Evolutionary conservation across 64 coral and sea anemone genomes (phyloP).

Genomic region (Stichodactyla mertensii): DNA sequence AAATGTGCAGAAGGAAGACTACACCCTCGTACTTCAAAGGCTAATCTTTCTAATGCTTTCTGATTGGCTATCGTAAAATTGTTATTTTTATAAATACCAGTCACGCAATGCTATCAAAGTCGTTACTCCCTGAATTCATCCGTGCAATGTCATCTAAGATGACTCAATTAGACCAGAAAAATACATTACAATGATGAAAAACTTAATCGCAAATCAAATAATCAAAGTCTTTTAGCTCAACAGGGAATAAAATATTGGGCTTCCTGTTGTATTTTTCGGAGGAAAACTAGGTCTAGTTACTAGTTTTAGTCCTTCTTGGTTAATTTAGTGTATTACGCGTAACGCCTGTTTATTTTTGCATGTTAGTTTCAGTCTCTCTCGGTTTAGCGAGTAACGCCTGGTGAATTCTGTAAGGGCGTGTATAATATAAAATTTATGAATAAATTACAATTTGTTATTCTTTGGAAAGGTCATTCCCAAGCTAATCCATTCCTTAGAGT

Average conservation of each 20-base stretch:
- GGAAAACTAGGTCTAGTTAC: background rate
- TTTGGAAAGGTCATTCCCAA: background rate
- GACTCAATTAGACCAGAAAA: background rate
- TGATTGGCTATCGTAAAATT: background rate
- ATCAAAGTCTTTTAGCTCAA: background rate
- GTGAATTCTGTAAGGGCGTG: slow-evolving; percentile 16
- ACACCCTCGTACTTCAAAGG: slow-evolving; percentile 5
- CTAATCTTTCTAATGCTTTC: background rate
- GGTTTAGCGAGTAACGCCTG: slow-evolving; percentile 19
- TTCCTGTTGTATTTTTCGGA: background rate
- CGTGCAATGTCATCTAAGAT: background rate
- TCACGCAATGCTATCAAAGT: background rate
- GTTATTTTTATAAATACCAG: background rate
- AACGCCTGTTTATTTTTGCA: background rate
- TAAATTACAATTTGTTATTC: background rate
- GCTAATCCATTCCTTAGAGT: background rate
- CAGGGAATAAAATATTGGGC: background rate
- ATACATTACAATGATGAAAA: background rate
- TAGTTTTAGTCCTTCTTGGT: background rate
- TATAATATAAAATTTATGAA: background rate
- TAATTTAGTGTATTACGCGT: background rate
- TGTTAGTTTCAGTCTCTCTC: background rate
- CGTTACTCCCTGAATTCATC: background rate
- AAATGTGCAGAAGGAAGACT: background rate
- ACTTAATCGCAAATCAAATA: background rate